Evolutionary conservation across 2,888 invertebrate genomes (phyloP).

Genomic region (Acrobasis repandana): DNA sequence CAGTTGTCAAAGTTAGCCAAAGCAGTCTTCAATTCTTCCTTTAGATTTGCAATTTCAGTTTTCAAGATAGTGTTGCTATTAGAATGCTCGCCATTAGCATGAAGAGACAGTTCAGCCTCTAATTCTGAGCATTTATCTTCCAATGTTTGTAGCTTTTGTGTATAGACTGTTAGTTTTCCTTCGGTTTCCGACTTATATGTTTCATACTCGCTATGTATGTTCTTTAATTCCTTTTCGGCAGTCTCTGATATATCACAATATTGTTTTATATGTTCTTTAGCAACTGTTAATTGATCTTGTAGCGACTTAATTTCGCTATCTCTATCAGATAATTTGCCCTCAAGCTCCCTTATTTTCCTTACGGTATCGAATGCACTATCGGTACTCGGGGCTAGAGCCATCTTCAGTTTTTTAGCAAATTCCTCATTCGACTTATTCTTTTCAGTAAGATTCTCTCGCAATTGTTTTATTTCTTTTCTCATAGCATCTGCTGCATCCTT

Average conservation of each 20-base stretch:
- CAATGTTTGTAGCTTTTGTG: conserved; percentile 72
- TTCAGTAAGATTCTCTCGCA: conserved; percentile 83
- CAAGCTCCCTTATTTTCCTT: conserved; percentile 87
- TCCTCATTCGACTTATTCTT: conserved; percentile 87
- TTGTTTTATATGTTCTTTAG: conserved; percentile 91
- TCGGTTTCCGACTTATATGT: conserved; percentile 84
- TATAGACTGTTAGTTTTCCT: conserved; percentile 76
- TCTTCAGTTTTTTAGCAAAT: conserved; percentile 86
- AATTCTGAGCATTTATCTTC: conserved; percentile 86
- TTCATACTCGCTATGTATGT: conserved; percentile 82
- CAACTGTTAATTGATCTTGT: conserved; percentile 87
- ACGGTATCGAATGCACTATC: conserved; percentile 84
- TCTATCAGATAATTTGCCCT: conserved; percentile 84
- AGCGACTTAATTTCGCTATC: conserved; percentile 86
- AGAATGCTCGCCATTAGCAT: conserved; percentile 85
- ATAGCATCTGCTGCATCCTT: conserved; percentile 85
- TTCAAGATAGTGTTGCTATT: conserved; percentile 71
- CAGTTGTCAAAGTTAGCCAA: conserved; percentile 83
- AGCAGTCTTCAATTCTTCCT: conserved; percentile 84
- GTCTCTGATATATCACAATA: conserved; percentile 92
- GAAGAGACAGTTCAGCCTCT: conserved; percentile 87
- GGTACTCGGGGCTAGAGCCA: conserved; percentile 82
- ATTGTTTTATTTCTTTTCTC: conserved; percentile 81
- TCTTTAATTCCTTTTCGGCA: conserved; percentile 90
- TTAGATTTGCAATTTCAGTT: conserved; percentile 82